These are phyloP conservation scores for Psilopogon haemacephalus DNA, from an alignment of 2,113 vertebrate genomes.

Conservation along the genomic window DNA sequence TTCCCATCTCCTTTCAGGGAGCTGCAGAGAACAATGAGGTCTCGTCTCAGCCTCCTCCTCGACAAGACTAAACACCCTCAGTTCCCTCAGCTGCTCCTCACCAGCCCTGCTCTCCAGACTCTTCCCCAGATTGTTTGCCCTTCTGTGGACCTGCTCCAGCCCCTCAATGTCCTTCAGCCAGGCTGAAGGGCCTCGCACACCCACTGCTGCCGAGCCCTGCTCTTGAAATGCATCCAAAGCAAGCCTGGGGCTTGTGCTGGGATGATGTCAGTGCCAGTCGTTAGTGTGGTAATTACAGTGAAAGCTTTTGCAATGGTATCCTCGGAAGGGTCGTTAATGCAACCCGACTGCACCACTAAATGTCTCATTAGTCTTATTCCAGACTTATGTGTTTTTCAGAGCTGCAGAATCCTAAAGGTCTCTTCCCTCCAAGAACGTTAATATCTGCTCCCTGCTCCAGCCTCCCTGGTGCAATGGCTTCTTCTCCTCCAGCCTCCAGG, in stretches of 20 bases:
- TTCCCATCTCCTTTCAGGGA: no score
- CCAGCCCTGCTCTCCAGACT: no score
- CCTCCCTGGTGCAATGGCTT: background rate
- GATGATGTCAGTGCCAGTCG: slow-evolving; percentile 78
- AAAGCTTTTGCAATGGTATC: slow-evolving; percentile 75
- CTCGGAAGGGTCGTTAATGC: slow-evolving; percentile 79
- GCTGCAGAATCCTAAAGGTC: slow-evolving; percentile 73
- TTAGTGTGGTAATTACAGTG: slow-evolving; percentile 79
- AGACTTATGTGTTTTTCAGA: slow-evolving; percentile 76
- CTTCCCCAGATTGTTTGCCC: no score
- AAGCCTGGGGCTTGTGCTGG: slow-evolving; percentile 41
- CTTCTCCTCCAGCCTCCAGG: background rate
- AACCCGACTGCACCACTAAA: slow-evolving; percentile 71
- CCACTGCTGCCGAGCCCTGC: background rate
- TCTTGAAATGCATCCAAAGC: slow-evolving; percentile 75
- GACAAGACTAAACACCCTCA: no score
- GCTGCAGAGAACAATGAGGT: no score
- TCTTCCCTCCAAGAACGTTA: slow-evolving; percentile 44
- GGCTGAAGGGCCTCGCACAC: background rate
- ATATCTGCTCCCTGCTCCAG: slow-evolving; percentile 47
- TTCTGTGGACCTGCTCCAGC: no score
- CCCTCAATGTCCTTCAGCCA: background rate
- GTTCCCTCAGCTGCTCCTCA: no score
- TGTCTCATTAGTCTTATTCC: slow-evolving; percentile 81
- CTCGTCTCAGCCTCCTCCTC: no score